phyloP scores from a whole-genome alignment of 1,140 invertebrate genomes.

The Drosophila willistoni region DNA sequence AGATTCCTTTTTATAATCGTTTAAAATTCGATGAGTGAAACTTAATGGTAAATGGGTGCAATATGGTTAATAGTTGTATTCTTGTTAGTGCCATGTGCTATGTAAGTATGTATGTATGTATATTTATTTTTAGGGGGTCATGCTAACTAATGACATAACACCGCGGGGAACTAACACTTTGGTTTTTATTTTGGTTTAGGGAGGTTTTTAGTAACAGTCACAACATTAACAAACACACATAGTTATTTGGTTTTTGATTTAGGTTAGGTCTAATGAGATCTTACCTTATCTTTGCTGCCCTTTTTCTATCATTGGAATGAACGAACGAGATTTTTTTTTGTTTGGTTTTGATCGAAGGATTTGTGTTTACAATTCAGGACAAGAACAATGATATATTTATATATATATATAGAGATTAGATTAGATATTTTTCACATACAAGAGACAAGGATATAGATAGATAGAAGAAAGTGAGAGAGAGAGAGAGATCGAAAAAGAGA shows the following conservation, averaged over 20 bases:
- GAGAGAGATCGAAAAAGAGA: constrained; percentile 33
- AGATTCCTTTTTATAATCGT: background rate
- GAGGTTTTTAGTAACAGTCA: constrained; percentile 22
- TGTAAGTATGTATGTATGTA: constrained; percentile 16
- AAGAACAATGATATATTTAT: constrained; percentile 76
- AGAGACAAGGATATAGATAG: constrained; percentile 42
- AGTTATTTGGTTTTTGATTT: constrained; percentile 41
- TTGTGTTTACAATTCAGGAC: constrained; percentile 71
- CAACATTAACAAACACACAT: constrained; percentile 59
- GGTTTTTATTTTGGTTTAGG: background rate
- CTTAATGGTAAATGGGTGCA: constrained; percentile 1
- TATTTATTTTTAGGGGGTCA: constrained; percentile 14
- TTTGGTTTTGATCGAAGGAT: constrained; percentile 60
- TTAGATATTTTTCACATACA: constrained; percentile 69
- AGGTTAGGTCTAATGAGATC: constrained; percentile 68
- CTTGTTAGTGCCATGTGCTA: constrained; percentile 63
- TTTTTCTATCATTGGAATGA: constrained; percentile 87
- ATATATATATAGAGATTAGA: constrained; percentile 62
- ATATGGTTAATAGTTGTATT: background rate
- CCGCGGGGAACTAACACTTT: background rate
- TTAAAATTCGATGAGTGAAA: background rate
- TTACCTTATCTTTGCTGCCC: constrained; percentile 92
- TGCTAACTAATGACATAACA: constrained; percentile 4
- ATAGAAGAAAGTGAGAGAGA: constrained; percentile 32
- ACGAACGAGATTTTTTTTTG: constrained; percentile 37